These are phyloP conservation scores for Orthonyx spaldingii DNA, from an alignment of 2,113 vertebrate species.

Conservation along the genomic window DNA sequence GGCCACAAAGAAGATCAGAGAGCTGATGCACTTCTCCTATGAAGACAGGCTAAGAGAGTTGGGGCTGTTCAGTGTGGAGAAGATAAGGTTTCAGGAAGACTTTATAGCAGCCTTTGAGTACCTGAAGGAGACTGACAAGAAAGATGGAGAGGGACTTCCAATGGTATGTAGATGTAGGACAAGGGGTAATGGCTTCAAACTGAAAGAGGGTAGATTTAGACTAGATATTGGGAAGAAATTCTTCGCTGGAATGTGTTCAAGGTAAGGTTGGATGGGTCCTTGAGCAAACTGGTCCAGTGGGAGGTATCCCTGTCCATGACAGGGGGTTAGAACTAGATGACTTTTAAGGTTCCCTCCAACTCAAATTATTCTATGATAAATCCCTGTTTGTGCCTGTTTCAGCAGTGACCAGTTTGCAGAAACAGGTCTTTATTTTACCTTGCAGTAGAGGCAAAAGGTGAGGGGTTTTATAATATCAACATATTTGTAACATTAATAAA, in stretches of 20 bases:
- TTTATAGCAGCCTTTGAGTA: neutral
- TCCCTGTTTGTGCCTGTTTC: neutral
- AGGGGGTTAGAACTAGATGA: rapidly evolving
- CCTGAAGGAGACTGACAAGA: neutral
- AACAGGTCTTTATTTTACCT: neutral
- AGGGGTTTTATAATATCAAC: neutral
- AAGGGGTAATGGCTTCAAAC: neutral
- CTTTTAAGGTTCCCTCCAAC: neutral
- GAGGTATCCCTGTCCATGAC: neutral
- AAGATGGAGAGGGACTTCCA: neutral
- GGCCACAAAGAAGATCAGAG: neutral
- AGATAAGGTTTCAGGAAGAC: neutral
- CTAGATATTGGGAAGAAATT: neutral
- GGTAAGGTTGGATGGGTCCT: too few relatives aligned
- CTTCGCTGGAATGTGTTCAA: neutral
- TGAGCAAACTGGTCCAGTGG: neutral
- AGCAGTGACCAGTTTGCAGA: neutral
- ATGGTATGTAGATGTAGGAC: too few relatives aligned
- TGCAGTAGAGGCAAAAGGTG: neutral
- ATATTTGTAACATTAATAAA: neutral
- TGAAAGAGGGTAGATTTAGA: neutral
- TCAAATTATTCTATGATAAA: neutral
- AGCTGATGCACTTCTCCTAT: neutral
- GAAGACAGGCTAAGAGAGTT: neutral
- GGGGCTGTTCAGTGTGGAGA: neutral